Evolutionary conservation across 2,797 vertebrate genomes (phyloP).

Genomic region (Scomberomorus guttatus): DNA sequence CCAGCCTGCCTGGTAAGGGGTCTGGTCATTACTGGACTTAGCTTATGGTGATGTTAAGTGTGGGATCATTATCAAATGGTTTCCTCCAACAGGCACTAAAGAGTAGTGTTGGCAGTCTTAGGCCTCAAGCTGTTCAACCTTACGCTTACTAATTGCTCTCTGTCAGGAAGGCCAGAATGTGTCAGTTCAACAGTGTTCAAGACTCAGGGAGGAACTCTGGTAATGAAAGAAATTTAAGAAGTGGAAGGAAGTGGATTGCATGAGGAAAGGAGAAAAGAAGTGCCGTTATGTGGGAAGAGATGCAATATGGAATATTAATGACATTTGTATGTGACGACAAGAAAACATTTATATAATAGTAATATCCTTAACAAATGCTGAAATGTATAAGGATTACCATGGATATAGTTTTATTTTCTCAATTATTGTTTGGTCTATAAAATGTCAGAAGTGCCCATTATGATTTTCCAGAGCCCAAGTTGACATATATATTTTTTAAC

Average conservation of each 20-base stretch:
- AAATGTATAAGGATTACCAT: background rate
- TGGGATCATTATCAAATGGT: conserved; percentile 67
- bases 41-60: conserved; percentile 42
- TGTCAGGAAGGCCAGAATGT: conserved; percentile 68
- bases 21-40: conserved; percentile 53
- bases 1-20: conserved; percentile 25
- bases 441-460: too few relatives aligned
- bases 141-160: conserved; percentile 76
- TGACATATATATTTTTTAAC: too few relatives aligned
- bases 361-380: background rate
- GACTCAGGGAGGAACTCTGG: conserved; percentile 45
- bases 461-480: too few relatives aligned
- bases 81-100: conserved; percentile 57
- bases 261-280: background rate
- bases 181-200: conserved; percentile 69
- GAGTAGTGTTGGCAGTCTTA: conserved; percentile 57
- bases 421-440: background rate
- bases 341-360: background rate
- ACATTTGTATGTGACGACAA: background rate
- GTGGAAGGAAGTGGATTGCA: conserved; percentile 12
- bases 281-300: background rate
- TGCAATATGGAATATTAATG: background rate
- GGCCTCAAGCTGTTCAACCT: conserved; percentile 77
- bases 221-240: conserved; percentile 48
- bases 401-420: too few relatives aligned